These are phyloP conservation scores for Anhinga rufa DNA, from an alignment of 2,113 vertebrate species.

Conservation along the genomic window DNA sequence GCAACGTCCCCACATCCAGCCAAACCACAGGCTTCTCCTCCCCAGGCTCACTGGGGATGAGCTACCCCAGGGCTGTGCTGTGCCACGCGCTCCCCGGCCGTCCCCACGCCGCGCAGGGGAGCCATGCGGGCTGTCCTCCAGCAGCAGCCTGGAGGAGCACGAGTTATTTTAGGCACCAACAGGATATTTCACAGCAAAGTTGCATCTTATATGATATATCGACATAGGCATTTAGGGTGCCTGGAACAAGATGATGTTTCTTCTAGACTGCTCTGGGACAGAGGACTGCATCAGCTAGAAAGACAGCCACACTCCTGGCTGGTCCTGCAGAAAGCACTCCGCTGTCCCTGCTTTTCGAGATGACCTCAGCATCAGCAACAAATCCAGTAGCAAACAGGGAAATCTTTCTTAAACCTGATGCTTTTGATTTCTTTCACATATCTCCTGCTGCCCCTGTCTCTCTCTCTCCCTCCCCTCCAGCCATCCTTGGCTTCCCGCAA, in stretches of 20 bases:
- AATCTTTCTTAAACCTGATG: not conserved
- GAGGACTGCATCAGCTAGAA: not conserved
- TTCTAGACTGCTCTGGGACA: not conserved
- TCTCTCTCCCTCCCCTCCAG: not conserved
- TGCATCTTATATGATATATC: not conserved
- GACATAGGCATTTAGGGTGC: not conserved
- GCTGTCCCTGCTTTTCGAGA: not conserved
- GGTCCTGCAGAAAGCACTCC: not conserved
- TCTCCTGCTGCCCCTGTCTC: no score
- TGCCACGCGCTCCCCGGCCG: rapidly evolving
- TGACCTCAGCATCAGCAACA: not conserved
- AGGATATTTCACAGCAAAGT: not conserved
- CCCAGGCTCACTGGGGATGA: not conserved
- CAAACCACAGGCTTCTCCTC: not conserved
- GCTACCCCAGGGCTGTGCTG: not conserved
- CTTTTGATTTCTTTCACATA: not conserved
- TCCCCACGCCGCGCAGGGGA: rapidly evolving
- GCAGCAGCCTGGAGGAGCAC: not conserved
- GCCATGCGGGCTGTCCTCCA: not conserved
- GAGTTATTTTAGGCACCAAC: not conserved
- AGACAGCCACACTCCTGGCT: not conserved
- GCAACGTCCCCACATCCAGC: not conserved
- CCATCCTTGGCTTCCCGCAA: not conserved
- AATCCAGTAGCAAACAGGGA: not conserved
- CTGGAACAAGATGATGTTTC: not conserved